Evolutionary conservation across 2,888 invertebrate species (phyloP).

Genomic region (Eucera pruinosa): DNA sequence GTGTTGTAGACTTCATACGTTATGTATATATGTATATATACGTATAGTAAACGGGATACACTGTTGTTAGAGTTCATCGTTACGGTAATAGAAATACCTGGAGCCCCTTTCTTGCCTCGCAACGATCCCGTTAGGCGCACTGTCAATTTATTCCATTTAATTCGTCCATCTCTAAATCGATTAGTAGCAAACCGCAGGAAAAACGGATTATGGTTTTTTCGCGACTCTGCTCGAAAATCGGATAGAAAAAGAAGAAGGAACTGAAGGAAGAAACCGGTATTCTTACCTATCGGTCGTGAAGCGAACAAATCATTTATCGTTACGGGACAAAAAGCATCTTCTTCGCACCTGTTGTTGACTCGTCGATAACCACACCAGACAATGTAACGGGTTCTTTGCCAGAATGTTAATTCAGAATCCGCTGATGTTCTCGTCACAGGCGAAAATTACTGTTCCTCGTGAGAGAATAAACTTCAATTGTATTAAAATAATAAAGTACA

Average conservation of each 20-base stretch:
- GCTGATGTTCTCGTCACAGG: not conserved
- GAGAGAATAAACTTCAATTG: too few species aligned
- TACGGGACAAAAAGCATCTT: not conserved
- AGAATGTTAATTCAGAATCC: not conserved
- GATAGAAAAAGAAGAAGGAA: too few species aligned
- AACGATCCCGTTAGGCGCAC: slow-evolving; percentile 31
- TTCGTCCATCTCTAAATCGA: slow-evolving; percentile 10
- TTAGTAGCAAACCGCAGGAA: not conserved
- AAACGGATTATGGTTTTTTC: too few species aligned
- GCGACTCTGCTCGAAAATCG: slow-evolving; percentile 6
- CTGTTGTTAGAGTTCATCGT: not conserved
- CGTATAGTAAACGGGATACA: not conserved
- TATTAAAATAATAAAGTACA: too few species aligned
- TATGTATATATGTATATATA: not conserved
- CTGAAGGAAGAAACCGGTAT: not conserved
- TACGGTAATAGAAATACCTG: not conserved
- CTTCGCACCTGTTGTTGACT: slow-evolving; percentile 33
- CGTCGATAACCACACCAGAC: not conserved
- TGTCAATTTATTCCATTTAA: slow-evolving; percentile 11
- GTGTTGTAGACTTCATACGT: too few species aligned
- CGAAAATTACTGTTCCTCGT: too few species aligned
- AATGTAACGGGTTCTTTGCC: slow-evolving; percentile 24
- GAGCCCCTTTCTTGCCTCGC: not conserved
- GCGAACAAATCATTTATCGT: slow-evolving; percentile 16
- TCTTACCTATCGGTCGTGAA: not conserved